Evolutionary conservation across 1,140 invertebrate genomes (phyloP).

Genomic region (Megalopta genalis): DNA sequence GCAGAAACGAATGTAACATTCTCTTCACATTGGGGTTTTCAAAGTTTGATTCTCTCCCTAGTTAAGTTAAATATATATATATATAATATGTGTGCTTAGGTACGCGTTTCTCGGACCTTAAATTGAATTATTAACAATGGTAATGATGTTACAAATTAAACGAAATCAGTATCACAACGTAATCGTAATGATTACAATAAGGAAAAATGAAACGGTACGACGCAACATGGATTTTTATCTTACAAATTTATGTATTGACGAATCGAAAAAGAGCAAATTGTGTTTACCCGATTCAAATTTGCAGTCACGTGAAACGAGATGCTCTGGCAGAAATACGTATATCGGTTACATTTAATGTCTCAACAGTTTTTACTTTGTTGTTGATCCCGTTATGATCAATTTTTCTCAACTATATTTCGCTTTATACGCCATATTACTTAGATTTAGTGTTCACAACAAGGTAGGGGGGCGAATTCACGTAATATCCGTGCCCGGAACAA

Average conservation of each 20-base stretch:
- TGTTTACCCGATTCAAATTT: slow-evolving; percentile 3
- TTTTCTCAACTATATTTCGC: slow-evolving; percentile 27
- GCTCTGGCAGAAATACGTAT: slow-evolving; percentile 18
- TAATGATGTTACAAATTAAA: not conserved
- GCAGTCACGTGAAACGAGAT: not conserved
- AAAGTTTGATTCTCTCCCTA: slow-evolving; percentile 27
- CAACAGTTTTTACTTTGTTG: slow-evolving; percentile 23
- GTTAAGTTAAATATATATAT: slow-evolving; percentile 8
- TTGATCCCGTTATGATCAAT: slow-evolving; percentile 19
- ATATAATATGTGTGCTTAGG: slow-evolving; percentile 20
- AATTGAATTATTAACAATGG: slow-evolving; percentile 11
- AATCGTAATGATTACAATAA: not conserved
- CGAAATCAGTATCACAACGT: not conserved
- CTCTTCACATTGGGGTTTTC: not conserved
- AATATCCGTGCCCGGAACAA: slow-evolving; percentile 21
- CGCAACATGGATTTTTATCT: not conserved
- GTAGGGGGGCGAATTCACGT: slow-evolving; percentile 37
- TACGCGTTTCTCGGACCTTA: slow-evolving; percentile 16
- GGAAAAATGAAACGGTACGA: not conserved
- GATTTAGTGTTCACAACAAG: slow-evolving; percentile 43
- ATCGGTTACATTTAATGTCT: slow-evolving; percentile 34
- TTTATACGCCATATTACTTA: slow-evolving; percentile 30
- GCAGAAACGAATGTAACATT: slow-evolving; percentile 3
- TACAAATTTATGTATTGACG: not conserved
- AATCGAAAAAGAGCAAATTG: not conserved